Evolutionary conservation across 2,888 invertebrate species (phyloP), one percentile per base, ranked within the genome.

Genomic region (Tipula confusa): DNA sequence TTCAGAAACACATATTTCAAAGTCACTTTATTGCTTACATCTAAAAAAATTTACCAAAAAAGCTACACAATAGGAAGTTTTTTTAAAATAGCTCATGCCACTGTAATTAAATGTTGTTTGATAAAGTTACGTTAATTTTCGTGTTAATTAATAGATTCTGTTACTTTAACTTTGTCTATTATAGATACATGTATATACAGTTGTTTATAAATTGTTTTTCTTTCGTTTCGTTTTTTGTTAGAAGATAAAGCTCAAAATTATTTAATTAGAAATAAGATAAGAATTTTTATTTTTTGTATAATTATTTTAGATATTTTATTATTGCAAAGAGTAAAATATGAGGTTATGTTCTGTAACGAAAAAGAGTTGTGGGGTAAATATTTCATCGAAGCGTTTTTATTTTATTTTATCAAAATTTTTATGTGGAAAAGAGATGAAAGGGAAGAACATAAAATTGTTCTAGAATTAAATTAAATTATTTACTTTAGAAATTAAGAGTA

Each of bases 251-350:
- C 64, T 64, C 24, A 64, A 64, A 64, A 64, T 64, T 64, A 64
- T 24, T 64, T 64, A 64, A 64, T 64, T 64, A 64, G 64, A 64
- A 64, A 64, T 64, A 64, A 64, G 64, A 64, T 64, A 64, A 64
- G 9, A 24, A 24, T 64, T 64, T n/a, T 64, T 64, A 64, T 64
- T 24, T 24, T 18, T 64, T 6, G 33, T 33, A 33, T 33, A 9
- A 33, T 33, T 33, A 33, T 33, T 33, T 33, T 38, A 13, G 9
- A 38, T 38, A 9, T 38, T 13, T 1, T 13, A 13, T 13, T 64
- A 24, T 24, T 11, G 64, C n/a, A n/a, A n/a, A 9, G 43, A 43
- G 9, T 64, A 64, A 64, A 64, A 64, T 24, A 18, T 24, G 64
- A 64, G 64, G 64, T 64, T 64, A 15, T 15, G 4, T 9, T 64